Conservation (phyloP, 2,888 invertebrate species). For the Lucinisca nassula region DNA sequence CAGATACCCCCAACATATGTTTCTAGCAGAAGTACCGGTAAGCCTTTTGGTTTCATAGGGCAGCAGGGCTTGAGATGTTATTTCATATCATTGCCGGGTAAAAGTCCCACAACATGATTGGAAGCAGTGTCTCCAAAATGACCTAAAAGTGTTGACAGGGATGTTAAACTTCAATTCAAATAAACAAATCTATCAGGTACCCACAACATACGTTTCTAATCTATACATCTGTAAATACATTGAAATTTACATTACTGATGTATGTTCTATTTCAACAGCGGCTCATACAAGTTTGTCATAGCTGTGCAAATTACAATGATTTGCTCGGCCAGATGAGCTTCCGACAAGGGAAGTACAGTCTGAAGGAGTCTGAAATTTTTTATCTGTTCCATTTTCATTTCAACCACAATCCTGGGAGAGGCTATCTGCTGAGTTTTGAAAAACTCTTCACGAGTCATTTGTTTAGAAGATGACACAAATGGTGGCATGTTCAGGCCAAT, state of each 20-base stretch:
- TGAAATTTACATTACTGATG: slow-evolving; percentile 2
- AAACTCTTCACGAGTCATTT: slow-evolving; percentile 52
- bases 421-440: slow-evolving; percentile 49
- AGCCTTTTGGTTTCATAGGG: too few species aligned
- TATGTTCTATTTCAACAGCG: background rate
- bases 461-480: slow-evolving; percentile 8
- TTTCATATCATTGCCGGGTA: too few species aligned
- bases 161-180: too few species aligned
- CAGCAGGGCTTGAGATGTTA: too few species aligned
- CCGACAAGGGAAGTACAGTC: slow-evolving; percentile 31
- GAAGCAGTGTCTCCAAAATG: too few species aligned
- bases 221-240: background rate
- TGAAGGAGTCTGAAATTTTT: slow-evolving; percentile 44
- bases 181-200: too few species aligned
- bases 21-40: too few species aligned
- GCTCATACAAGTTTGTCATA: slow-evolving; percentile 39
- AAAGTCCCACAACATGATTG: too few species aligned
- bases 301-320: slow-evolving; percentile 45
- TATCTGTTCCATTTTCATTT: slow-evolving; percentile 60
- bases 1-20: too few species aligned
- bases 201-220: too few species aligned
- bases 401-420: slow-evolving; percentile 50
- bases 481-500: slow-evolving; percentile 53
- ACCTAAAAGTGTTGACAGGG: too few species aligned
- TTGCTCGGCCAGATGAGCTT: slow-evolving; percentile 51